phyloP scores from a whole-genome alignment of 2,797 vertebrate genomes.

The Agapornis canus region DNA sequence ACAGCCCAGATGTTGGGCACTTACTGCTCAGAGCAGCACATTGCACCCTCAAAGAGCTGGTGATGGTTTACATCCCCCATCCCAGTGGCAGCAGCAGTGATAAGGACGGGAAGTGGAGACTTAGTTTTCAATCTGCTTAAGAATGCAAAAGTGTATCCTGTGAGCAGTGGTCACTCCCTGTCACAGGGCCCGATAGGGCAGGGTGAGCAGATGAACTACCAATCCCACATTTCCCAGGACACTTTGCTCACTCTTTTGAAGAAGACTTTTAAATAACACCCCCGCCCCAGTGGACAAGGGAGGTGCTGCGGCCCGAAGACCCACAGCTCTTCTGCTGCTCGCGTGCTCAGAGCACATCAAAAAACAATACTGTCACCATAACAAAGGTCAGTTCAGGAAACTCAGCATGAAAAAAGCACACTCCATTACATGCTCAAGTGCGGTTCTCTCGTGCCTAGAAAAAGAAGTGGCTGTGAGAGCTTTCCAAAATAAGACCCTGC shows the following conservation, averaged over 20 bases:
- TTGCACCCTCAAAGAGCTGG: background rate
- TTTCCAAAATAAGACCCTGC: background rate
- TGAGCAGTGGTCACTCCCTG: accelerated
- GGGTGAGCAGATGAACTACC: accelerated
- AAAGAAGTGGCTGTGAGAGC: background rate
- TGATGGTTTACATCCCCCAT: accelerated
- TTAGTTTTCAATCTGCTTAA: background rate
- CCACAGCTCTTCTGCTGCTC: background rate
- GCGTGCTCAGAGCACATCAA: accelerated
- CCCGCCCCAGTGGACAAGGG: accelerated
- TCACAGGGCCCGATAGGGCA: background rate
- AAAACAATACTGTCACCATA: background rate
- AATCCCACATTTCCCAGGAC: accelerated
- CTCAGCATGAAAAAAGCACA: background rate
- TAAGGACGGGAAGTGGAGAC: background rate
- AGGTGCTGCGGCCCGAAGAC: background rate
- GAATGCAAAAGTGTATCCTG: background rate
- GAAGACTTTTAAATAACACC: background rate
- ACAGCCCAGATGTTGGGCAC: accelerated
- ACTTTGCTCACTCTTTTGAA: accelerated
- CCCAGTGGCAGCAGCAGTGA: accelerated
- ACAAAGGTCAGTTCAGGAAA: background rate
- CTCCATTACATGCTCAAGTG: background rate
- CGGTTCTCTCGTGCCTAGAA: background rate
- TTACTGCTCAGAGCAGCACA: background rate